Conservation (phyloP, 2,797 vertebrate genomes). For the Fistularia commersonii region DNA sequence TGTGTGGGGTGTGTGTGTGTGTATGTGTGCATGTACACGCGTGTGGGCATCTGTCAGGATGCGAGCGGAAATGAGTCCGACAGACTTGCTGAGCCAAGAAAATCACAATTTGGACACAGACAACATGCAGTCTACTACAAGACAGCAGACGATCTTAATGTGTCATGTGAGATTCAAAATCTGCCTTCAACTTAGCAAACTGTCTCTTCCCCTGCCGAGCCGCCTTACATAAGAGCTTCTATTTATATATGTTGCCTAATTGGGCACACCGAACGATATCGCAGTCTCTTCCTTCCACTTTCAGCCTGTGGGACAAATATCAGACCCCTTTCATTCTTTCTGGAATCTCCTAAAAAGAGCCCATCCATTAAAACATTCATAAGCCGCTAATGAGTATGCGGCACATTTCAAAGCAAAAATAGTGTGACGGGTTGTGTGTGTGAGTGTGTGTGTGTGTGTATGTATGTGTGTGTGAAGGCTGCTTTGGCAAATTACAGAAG, state of each 20-base stretch:
- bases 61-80: constrained; percentile 22
- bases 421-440: constrained; percentile 14
- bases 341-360: constrained; percentile 41
- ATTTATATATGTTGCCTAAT: constrained; percentile 66
- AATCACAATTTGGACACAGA: constrained; percentile 9
- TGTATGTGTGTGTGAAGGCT: background rate
- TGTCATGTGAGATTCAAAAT: constrained; percentile 11
- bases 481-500: constrained; percentile 19
- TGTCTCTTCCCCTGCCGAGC: constrained; percentile 13
- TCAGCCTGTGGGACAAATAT: constrained; percentile 45
- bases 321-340: constrained; percentile 36
- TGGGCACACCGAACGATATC: constrained; percentile 58
- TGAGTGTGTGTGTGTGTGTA: constrained; percentile 5
- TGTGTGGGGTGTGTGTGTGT: constrained; percentile 3
- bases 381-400: constrained; percentile 65
- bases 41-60: constrained; percentile 7
- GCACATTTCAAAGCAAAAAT: constrained; percentile 52
- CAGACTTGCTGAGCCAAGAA: constrained; percentile 13
- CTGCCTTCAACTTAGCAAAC: constrained; percentile 27
- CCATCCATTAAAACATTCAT: constrained; percentile 67
- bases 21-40: no score
- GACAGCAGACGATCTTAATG: constrained; percentile 7
- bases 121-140: background rate
- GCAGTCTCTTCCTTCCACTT: constrained; percentile 31
- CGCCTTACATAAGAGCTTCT: constrained; percentile 49